Percentiles rank a stretch among this genome's conserved stretches.
Conservation (phyloP, 92 coral and sea anemone genomes). For the Micromussa lordhowensis region DNA sequence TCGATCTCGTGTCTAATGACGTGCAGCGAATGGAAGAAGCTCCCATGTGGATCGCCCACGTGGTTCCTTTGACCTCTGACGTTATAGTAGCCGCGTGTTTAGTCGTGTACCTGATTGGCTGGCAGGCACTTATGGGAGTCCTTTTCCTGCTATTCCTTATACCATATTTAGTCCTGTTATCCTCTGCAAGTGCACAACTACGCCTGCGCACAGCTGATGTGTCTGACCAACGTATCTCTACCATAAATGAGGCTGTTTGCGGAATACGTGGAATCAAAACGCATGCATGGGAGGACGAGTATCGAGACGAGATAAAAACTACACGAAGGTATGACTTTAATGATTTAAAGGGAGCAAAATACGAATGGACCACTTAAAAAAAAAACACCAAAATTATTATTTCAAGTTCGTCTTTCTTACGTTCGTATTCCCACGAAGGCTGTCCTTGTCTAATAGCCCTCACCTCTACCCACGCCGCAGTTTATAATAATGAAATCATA, state of each 20-base stretch:
- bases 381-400: no score
- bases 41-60: background rate
- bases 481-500: no score
- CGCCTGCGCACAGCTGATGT: conserved; percentile 12
- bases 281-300: conserved; percentile 4
- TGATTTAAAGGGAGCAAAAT: background rate
- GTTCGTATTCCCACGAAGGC: no score
- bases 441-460: no score
- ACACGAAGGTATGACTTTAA: background rate
- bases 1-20: background rate
- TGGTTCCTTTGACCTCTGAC: background rate
- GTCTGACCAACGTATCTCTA: conserved; percentile 6
- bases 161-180: background rate
- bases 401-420: no score
- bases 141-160: background rate
- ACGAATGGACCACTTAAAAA: background rate
- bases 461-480: no score
- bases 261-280: background rate
- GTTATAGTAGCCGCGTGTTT: background rate
- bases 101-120: background rate
- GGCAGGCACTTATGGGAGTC: conserved; percentile 4
- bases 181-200: background rate
- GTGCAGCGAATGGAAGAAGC: conserved; percentile 6
- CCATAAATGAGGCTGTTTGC: background rate
- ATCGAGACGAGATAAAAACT: background rate